Evolutionary conservation across 2,888 invertebrate genomes (phyloP).

Genomic region (Pollenia amentaria): DNA sequence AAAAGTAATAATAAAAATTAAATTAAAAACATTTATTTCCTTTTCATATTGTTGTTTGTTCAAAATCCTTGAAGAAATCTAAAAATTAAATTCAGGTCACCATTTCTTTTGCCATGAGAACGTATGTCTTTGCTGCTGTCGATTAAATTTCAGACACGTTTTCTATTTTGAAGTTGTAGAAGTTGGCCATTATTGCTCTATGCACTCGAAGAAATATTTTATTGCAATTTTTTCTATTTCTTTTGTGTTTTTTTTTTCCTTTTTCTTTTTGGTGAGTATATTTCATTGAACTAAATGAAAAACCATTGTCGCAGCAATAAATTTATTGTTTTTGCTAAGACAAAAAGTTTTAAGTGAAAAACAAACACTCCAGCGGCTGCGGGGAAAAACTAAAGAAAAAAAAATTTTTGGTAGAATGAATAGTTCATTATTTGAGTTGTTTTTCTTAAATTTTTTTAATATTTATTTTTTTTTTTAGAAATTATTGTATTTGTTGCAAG

Average conservation of each 20-base stretch:
- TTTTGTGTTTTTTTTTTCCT: background rate
- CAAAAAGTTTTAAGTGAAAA: slow-evolving; percentile 61
- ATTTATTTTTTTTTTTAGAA: slow-evolving; percentile 8
- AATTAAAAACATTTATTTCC: slow-evolving; percentile 57
- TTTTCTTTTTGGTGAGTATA: slow-evolving; percentile 7
- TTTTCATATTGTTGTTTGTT: slow-evolving; percentile 11
- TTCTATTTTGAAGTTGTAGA: slow-evolving; percentile 53
- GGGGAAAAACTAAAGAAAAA: slow-evolving; percentile 26
- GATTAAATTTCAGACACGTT: slow-evolving; percentile 71
- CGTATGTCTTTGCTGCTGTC: slow-evolving; percentile 51
- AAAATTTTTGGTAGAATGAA: slow-evolving; percentile 20
- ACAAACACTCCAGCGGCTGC: slow-evolving; percentile 39
- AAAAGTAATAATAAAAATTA: background rate
- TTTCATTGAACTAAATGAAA: slow-evolving; percentile 73
- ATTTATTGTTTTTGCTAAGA: slow-evolving; percentile 77
- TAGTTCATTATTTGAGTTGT: slow-evolving; percentile 66
- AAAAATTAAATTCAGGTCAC: slow-evolving; percentile 64
- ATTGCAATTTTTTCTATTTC: slow-evolving; percentile 30
- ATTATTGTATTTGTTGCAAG: slow-evolving; percentile 49
- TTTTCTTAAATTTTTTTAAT: background rate
- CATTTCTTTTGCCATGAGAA: slow-evolving; percentile 23
- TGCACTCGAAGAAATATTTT: slow-evolving; percentile 59
- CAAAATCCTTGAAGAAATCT: slow-evolving; percentile 8
- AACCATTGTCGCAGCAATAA: slow-evolving; percentile 77
- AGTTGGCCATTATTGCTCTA: slow-evolving; percentile 27